phyloP scores from a whole-genome alignment of 2,113 vertebrate genomes.

The Tragelaphus scriptus region DNA sequence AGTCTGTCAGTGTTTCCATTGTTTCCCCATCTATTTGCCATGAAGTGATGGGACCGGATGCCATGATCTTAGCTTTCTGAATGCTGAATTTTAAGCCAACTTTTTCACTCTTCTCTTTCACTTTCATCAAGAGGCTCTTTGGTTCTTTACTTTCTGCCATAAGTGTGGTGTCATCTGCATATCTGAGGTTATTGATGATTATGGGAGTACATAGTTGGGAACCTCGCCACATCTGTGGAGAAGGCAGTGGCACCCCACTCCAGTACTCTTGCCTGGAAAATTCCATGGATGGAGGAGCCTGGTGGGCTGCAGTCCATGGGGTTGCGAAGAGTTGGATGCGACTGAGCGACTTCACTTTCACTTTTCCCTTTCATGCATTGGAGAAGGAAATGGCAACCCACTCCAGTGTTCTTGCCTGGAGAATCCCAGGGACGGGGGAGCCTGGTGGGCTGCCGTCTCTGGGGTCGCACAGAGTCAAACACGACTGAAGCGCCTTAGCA shows the following conservation, averaged over 20 bases:
- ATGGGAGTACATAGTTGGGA: background rate
- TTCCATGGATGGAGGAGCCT: no score
- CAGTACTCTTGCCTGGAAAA: no score
- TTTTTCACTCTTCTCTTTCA: background rate
- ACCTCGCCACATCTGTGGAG: fast-evolving
- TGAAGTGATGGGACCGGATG: background rate
- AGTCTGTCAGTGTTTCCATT: background rate
- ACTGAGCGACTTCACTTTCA: no score
- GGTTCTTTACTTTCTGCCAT: background rate
- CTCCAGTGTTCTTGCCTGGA: no score
- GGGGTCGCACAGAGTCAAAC: no score
- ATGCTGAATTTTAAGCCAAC: background rate
- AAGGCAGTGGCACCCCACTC: no score
- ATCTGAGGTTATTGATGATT: background rate
- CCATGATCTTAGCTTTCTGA: background rate
- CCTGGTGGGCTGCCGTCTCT: no score
- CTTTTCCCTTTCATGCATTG: no score
- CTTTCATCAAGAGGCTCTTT: background rate
- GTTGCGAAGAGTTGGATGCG: fast-evolving
- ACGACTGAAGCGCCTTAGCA: no score
- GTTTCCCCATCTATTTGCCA: background rate
- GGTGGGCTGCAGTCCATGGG: no score
- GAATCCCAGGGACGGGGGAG: no score
- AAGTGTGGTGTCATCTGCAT: background rate
- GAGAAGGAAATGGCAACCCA: no score